Base-by-base conservation (phyloP, 2,797 vertebrate species). In the Xerus rutilus region DNA sequence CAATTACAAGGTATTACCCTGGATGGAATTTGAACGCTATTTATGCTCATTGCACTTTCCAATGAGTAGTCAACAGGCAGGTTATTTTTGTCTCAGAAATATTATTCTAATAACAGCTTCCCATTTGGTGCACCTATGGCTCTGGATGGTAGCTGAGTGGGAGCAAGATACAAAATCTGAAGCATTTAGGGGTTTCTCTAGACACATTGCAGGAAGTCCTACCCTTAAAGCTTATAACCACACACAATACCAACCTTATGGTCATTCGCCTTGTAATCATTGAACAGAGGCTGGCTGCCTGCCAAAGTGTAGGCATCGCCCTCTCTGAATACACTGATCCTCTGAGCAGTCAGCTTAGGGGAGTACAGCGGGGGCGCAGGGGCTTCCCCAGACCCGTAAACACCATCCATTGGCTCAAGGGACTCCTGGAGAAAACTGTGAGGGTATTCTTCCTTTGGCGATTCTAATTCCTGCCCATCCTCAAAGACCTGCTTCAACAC, bases 401-500 rank as follows among this genome's bases (percentile, higher is more conserved):
- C 98, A 73, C 97, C 98, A 57, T 99, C 99, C 97, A 90, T 97
- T 0, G 99, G 99, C 95, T 99, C 99, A 0, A 99, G 99, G 98
- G 99, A 98, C 86, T 99, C 98, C 93, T 99, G 99, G 57, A 99
- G 98, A 77, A 99, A 99, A 52, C 99, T 99, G 97, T 99, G 99
- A 5, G 99, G 99, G 92, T 99, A 99, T 96, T 99, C 99, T 76
- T 99, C 99, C 94, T 99, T 99, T 0, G 99, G 99, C 25, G 98
- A 99, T 88, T 99, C 99, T 84, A 99, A 98, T 96, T 99, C 99
- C 98, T 99, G 99, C 43, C 99, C 99, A 0, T 99, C 99, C 96
- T 99, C 99, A 0, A 98, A 99, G 67, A 99, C 99, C 10, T 99
- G 99, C 96, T 99, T 99, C 73, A 99, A 91, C 86, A 99, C 99